These are phyloP conservation scores for Pseudomyrmex gracilis DNA, from an alignment of 1,140 invertebrate species.

Conservation along the genomic window DNA sequence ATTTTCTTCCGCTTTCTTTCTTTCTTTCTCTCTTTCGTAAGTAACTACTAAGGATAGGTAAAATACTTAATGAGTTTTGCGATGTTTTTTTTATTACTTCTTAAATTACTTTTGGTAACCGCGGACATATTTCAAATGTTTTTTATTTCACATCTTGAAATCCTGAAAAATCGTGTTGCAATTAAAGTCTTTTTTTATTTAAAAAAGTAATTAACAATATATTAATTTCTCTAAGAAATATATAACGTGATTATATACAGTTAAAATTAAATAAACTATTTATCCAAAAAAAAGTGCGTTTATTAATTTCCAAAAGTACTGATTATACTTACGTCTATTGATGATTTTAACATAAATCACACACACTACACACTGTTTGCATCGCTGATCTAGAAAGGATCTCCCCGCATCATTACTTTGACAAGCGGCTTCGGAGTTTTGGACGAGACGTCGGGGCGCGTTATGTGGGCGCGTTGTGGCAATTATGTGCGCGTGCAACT, in stretches of 20 bases:
- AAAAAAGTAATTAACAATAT: too few relatives aligned
- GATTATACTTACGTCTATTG: neutral
- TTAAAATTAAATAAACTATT: neutral
- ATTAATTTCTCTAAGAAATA: too few relatives aligned
- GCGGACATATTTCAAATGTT: too few relatives aligned
- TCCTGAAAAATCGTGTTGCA: too few relatives aligned
- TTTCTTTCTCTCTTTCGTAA: neutral
- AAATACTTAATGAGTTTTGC: conserved; percentile 1
- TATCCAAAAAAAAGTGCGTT: too few relatives aligned
- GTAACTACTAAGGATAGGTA: too few relatives aligned
- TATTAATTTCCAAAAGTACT: neutral
- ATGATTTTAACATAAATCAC: conserved; percentile 7
- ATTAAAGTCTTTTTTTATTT: too few relatives aligned
- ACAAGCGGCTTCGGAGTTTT: conserved; percentile 13
- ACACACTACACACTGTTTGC: neutral
- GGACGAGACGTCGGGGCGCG: neutral
- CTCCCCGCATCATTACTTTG: neutral
- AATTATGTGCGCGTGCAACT: conserved; percentile 37
- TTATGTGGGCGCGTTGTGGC: conserved; percentile 4
- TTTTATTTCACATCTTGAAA: too few relatives aligned
- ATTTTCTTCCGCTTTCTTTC: neutral
- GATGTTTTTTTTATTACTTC: neutral
- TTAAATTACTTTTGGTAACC: neutral
- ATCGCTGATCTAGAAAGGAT: neutral
- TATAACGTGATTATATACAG: too few relatives aligned